Evolutionary conservation across 2,888 invertebrate genomes (phyloP), one percentile per base, ranked within the genome.

Genomic region (Lamellibrachia satsuma): DNA sequence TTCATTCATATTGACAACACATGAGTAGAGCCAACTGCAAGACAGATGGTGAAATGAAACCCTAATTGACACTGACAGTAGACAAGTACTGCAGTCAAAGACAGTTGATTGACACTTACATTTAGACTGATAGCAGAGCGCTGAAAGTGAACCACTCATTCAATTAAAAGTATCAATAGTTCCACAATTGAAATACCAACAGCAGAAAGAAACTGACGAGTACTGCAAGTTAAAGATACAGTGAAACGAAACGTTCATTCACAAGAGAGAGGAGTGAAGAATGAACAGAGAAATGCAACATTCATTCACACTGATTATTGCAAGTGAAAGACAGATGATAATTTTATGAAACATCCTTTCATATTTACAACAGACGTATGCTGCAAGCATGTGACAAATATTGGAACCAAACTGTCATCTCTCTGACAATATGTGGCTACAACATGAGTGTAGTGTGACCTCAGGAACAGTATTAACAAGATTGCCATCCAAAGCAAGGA

Each of bases 11-110:
- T 15, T 75, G 22, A 15, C 75, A 75, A 2, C 75, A 75, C 9
- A 91, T 55, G 55, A 9, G 22, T 90, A 90, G 22, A 1, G 92
- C 39, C 39, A 92, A n/a, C 39, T 27, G 90, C 92, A 55, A 52
- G 92, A 92, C 93, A 92, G 39, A 39, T 39, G 39, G 39, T 39
- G 39, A 39, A 39, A 39, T 39, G 39, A 39, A 92, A 90, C 92
- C 52, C 60, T 75, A 52, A 91, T 75, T 75, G 22, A 75, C 75
- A 11, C 15, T 75, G 22, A 75, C 22, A 75, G 15, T 22, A 75
- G 22, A 75, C 15, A 4, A 75, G 75, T 75, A 75, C 75, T 75
- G 75, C 15, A 75, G 2, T 22, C 4, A 15, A 22, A 75, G 22
- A 75, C 75, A 75, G 22, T 39, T 39, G 39, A 39, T 0, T 39